A percentile compares a stretch with the other conserved stretches of the same genome.
These are phyloP conservation scores for Cyrtorhinus lividipennis DNA, from an alignment of 1,140 invertebrate genomes.

Conservation along the genomic window DNA sequence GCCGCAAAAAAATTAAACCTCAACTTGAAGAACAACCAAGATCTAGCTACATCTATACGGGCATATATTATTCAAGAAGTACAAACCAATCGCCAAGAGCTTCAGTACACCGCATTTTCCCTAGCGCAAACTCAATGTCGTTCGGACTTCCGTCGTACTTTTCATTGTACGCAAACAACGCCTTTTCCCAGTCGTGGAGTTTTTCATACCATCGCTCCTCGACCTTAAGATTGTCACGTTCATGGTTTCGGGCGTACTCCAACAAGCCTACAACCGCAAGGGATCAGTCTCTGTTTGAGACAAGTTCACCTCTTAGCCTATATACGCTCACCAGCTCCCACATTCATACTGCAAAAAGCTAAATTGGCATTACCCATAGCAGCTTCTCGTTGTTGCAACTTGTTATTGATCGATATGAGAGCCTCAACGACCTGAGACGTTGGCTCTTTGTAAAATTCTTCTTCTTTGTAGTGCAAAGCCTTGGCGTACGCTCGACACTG, in stretches of 20 bases:
- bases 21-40: constrained; percentile 8
- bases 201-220: constrained; percentile 98
- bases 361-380: constrained; percentile 83
- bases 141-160: constrained; percentile 38
- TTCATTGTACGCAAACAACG: constrained; percentile 69
- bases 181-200: constrained; percentile 96
- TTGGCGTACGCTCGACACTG: constrained; percentile 68
- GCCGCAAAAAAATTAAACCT: constrained; percentile 25
- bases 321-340: no score
- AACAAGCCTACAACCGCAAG: constrained; percentile 41
- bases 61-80: neutral
- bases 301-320: no score
- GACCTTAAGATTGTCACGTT: constrained; percentile 55
- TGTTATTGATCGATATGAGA: constrained; percentile 96
- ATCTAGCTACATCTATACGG: no score
- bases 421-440: constrained; percentile 77
- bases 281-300: constrained; percentile 15
- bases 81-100: constrained; percentile 88
- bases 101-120: constrained; percentile 93
- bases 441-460: constrained; percentile 68
- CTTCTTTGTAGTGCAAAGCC: constrained; percentile 96
- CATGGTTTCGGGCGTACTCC: constrained; percentile 75
- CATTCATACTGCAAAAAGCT: no score
- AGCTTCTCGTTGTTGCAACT: constrained; percentile 94
- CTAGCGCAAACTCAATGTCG: constrained; percentile 71